Evolutionary conservation across 2,113 vertebrate species (phyloP).

Genomic region (Oriolus oriolus): DNA sequence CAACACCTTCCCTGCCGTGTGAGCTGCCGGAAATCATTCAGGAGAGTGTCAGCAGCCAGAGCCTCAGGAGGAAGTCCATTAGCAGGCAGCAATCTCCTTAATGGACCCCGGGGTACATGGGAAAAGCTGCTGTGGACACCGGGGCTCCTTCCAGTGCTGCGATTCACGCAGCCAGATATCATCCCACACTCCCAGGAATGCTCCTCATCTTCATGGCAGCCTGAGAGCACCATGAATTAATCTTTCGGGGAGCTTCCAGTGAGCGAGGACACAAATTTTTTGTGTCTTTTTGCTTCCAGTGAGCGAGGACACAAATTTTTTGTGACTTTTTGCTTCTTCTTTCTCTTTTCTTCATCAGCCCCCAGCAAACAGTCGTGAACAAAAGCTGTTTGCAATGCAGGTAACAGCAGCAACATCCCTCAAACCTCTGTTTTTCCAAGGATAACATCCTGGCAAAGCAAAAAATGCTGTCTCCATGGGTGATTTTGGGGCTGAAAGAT

Average conservation of each 20-base stretch:
- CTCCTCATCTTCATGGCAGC: neutral
- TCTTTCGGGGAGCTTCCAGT: neutral
- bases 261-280: neutral
- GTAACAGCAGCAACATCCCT: neutral
- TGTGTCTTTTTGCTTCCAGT: neutral
- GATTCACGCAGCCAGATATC: neutral
- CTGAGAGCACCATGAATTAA: rapidly evolving
- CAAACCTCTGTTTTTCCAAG: neutral
- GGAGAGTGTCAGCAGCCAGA: constrained; percentile 2
- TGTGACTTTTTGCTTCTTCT: neutral
- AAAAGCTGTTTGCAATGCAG: rapidly evolving
- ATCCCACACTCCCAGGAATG: neutral
- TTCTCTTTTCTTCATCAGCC: neutral
- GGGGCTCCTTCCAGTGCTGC: neutral
- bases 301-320: neutral
- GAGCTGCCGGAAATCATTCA: constrained; percentile 22
- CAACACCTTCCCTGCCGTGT: constrained; percentile 20
- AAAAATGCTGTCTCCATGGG: neutral
- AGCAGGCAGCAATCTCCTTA: constrained; percentile 36
- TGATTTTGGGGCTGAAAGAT: neutral
- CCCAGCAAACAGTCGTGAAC: neutral
- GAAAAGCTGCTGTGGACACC: neutral
- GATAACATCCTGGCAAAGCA: neutral
- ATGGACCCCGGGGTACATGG: neutral
- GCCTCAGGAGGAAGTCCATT: constrained; percentile 39